These are phyloP conservation scores for Onchidella celtica DNA, from an alignment of 2,888 invertebrate species.

Conservation along the genomic window DNA sequence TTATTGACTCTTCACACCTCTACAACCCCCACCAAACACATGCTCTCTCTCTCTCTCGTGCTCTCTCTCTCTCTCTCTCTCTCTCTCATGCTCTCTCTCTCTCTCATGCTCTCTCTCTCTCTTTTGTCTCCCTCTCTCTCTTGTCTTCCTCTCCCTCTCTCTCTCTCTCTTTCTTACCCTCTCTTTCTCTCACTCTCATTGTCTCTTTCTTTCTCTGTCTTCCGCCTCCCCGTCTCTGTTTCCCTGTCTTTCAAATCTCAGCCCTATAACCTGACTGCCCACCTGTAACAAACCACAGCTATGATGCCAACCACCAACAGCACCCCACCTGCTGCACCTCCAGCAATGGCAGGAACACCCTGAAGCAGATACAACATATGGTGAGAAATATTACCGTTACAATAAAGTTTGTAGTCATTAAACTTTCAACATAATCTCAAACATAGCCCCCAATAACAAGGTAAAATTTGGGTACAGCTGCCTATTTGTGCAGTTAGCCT, in stretches of 20 bases:
- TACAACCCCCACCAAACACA: no score
- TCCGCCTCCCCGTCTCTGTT: background rate
- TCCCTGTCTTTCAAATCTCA: background rate
- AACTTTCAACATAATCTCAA: no score
- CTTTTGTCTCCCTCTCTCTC: background rate
- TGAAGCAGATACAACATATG: no score
- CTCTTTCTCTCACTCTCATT: background rate
- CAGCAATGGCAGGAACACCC: background rate
- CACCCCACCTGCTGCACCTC: background rate
- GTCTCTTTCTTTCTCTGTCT: background rate
- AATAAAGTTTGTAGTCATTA: no score
- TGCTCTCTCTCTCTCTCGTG: slow-evolving; percentile 15
- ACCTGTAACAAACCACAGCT: background rate
- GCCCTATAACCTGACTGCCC: background rate
- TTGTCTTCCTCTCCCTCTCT: background rate
- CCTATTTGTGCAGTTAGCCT: no score
- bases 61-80: slow-evolving; percentile 12
- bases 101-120: background rate
- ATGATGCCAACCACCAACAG: background rate
- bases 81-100: background rate
- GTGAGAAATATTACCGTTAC: no score
- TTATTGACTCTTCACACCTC: no score
- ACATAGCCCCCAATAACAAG: no score
- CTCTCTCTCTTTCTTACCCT: background rate
- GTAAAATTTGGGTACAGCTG: no score